A percentile compares a stretch with the other conserved stretches of the same genome.
Evolutionary conservation across 2,113 vertebrate genomes (phyloP).

Genomic region (Castor canadensis): DNA sequence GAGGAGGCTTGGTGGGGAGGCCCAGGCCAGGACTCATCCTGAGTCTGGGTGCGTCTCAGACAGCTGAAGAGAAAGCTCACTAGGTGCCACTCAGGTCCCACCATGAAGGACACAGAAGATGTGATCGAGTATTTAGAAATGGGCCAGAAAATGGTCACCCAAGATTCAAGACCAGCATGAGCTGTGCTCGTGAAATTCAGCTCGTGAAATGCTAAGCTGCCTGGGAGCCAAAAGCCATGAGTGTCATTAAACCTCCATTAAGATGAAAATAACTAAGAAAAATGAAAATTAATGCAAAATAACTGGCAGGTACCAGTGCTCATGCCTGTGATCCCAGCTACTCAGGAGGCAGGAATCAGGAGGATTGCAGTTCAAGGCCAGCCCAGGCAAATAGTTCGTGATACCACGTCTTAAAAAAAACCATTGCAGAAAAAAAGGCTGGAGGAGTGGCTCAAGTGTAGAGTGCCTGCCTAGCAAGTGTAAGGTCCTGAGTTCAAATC

Average conservation of each 20-base stretch:
- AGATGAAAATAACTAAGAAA: too few relatives aligned
- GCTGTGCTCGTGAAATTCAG: background rate
- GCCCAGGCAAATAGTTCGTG: too few relatives aligned
- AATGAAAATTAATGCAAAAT: too few relatives aligned
- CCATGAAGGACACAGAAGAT: background rate
- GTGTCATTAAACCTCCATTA: background rate
- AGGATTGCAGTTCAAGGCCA: too few relatives aligned
- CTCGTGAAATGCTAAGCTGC: background rate
- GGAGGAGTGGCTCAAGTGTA: too few relatives aligned
- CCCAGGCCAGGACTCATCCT: background rate
- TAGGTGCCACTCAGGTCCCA: background rate
- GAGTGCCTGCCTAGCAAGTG: too few relatives aligned
- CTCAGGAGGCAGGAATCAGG: too few relatives aligned
- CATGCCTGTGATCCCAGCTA: too few relatives aligned
- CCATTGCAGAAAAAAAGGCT: too few relatives aligned
- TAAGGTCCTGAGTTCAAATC: too few relatives aligned
- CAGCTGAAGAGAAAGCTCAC: background rate
- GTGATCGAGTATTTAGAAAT: conserved; percentile 9
- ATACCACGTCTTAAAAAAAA: too few relatives aligned
- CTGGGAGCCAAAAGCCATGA: background rate
- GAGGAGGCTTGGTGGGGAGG: background rate
- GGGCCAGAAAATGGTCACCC: background rate
- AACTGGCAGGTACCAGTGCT: too few relatives aligned
- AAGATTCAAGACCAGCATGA: background rate
- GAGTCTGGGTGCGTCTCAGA: background rate